phyloP scores from a whole-genome alignment of 2,888 invertebrate genomes.

The Apeira syringaria region DNA sequence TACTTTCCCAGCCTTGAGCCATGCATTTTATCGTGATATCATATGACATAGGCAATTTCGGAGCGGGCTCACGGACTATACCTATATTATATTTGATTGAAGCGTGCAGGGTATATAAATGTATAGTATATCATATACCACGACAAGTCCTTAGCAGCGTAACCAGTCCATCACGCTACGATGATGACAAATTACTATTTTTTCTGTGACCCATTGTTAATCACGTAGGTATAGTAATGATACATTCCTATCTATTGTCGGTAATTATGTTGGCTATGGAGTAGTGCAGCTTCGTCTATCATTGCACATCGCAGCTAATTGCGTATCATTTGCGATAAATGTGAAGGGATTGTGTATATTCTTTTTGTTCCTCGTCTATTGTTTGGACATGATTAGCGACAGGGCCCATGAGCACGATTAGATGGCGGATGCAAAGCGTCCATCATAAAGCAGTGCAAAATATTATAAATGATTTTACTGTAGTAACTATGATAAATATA shows the following conservation, averaged over 20 bases:
- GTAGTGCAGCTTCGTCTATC: slow-evolving; percentile 10
- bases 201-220: slow-evolving; percentile 10
- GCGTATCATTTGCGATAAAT: slow-evolving; percentile 2
- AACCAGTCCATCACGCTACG: slow-evolving; percentile 9
- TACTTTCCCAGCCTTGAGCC: too few relatives aligned
- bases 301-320: slow-evolving; percentile 5
- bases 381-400: neutral
- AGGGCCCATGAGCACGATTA: too few relatives aligned
- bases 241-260: slow-evolving; percentile 1
- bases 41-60: too few relatives aligned
- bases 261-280: slow-evolving; percentile 3
- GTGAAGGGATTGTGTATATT: too few relatives aligned
- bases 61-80: too few relatives aligned
- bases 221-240: neutral
- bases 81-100: too few relatives aligned
- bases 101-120: too few relatives aligned
- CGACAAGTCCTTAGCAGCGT: neutral
- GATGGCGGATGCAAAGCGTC: too few relatives aligned
- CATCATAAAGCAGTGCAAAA: too few relatives aligned
- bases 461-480: too few relatives aligned
- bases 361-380: neutral
- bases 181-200: slow-evolving; percentile 8
- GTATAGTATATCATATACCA: neutral
- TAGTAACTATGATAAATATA: too few relatives aligned
- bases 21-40: too few relatives aligned